Base-by-base conservation (phyloP, 2,797 vertebrate genomes). In the Taenioides sp. region DNA sequence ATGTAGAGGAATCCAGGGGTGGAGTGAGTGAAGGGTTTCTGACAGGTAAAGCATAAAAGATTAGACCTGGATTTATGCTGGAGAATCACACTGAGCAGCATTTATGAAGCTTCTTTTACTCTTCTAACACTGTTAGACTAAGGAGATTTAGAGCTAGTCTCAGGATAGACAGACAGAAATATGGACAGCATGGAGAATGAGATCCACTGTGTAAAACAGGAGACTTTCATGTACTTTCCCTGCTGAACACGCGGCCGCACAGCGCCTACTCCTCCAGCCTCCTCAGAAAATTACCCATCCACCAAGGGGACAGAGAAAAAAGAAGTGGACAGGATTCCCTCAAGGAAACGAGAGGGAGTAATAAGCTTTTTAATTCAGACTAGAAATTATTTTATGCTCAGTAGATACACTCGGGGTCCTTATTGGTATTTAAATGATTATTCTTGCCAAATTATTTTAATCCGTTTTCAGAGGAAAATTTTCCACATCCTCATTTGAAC, bases 301-400 rank as follows among this genome's bases (percentile, higher is more conserved):
- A 88, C 86, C 89, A 83, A 86, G 85, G 83, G 85, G 84, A 79
- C 76, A 60, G 80, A 84, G 85, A 88, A 91, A 89, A 89, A 89
- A 91, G 84, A 70, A 83, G 80, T 25, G 80, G 79, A 70, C 74
- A 83, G 37, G 80, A 90, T 84, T 90, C 91, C 91, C 91, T 87
- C 72, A 86, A 91, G 91, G 90, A 93, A 92, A 91, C 84, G 87
- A 91, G 92, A 92, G 87, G 86, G 90, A 90, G 91, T 93, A 94
- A 94, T 94, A 93, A 93, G 92, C 91, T 94, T 90, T 94, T 94
- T 94, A 94, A 94, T 94, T 94, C 91, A 93, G 86, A 91, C 91
- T 93, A 89, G 76, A 91, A 94, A 94, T 92, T 90, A 95, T 94
- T 94, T 94, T 92, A 92, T 91, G 91, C 92, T 93, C 90, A 92